These are phyloP conservation scores for Drosophila rellima DNA, from an alignment of 2,888 invertebrate species.

Conservation along the genomic window DNA sequence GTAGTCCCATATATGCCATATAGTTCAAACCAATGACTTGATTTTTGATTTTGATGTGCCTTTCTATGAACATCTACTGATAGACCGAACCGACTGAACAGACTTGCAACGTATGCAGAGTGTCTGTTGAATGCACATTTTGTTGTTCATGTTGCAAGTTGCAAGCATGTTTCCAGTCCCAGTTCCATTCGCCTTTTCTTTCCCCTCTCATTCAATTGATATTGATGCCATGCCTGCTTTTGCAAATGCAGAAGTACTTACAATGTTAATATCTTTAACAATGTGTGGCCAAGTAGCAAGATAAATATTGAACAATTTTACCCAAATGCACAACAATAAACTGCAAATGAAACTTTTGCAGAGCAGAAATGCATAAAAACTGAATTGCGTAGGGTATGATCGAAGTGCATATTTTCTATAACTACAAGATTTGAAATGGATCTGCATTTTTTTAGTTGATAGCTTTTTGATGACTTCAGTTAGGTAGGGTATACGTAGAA, in stretches of 20 bases:
- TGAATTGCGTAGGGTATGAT: no score
- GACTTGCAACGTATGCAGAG: constrained; percentile 9
- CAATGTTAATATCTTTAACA: constrained; percentile 11
- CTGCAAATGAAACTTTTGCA: constrained; percentile 13
- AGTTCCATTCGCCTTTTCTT: neutral
- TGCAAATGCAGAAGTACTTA: constrained; percentile 3
- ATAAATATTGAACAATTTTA: constrained; percentile 27
- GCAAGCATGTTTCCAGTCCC: neutral
- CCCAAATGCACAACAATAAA: constrained; percentile 1
- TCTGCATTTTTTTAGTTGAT: no score
- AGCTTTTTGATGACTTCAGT: no score
- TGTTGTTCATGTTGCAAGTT: constrained; percentile 13
- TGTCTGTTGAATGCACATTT: constrained; percentile 18
- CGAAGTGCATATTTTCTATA: no score
- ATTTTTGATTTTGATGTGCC: constrained; percentile 54
- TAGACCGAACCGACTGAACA: neutral
- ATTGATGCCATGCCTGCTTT: constrained; percentile 5
- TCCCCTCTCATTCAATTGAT: neutral
- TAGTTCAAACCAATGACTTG: constrained; percentile 57
- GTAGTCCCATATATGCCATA: constrained; percentile 38
- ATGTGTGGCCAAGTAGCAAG: neutral
- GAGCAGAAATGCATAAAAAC: neutral
- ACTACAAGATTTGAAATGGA: no score
- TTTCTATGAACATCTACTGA: constrained; percentile 1
- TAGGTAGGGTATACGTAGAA: no score